phyloP scores from a whole-genome alignment of 2,888 invertebrate species.

The Acrobasis suavella region DNA sequence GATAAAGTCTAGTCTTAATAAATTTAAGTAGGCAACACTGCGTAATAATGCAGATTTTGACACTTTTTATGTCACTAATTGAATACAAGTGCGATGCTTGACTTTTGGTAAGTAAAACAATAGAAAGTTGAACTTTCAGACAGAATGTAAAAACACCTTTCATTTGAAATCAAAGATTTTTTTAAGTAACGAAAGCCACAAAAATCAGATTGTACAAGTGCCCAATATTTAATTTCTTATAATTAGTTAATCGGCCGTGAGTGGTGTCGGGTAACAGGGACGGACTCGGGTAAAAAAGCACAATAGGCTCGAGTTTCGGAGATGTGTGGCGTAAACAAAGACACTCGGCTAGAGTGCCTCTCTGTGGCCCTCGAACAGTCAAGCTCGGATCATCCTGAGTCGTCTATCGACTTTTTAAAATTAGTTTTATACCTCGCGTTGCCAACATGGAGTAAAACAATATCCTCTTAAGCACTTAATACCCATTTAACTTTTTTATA shows the following conservation, averaged over 20 bases:
- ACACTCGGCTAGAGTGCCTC: conserved; percentile 11
- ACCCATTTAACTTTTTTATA: background rate
- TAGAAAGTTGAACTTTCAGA: background rate
- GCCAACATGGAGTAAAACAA: background rate
- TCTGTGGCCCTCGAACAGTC: conserved; percentile 13
- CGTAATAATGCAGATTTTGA: no score
- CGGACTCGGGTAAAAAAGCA: conserved; percentile 9
- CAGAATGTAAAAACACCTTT: background rate
- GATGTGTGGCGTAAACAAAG: conserved; percentile 16
- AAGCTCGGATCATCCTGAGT: background rate
- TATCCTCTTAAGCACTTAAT: background rate
- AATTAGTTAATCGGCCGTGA: conserved; percentile 17
- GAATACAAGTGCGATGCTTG: no score
- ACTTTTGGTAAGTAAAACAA: no score
- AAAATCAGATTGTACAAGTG: background rate
- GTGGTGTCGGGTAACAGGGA: conserved; percentile 8
- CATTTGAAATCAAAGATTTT: background rate
- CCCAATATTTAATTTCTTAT: conserved; percentile 9
- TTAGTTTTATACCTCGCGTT: background rate
- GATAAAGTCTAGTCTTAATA: no score
- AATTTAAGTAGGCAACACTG: no score
- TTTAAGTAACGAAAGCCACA: background rate
- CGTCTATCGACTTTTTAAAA: background rate
- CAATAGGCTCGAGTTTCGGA: conserved; percentile 13
- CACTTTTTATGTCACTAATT: no score